Evolutionary conservation across 2,113 vertebrate species (phyloP), one percentile per base, ranked within the genome.

Genomic region (Apus apus): DNA sequence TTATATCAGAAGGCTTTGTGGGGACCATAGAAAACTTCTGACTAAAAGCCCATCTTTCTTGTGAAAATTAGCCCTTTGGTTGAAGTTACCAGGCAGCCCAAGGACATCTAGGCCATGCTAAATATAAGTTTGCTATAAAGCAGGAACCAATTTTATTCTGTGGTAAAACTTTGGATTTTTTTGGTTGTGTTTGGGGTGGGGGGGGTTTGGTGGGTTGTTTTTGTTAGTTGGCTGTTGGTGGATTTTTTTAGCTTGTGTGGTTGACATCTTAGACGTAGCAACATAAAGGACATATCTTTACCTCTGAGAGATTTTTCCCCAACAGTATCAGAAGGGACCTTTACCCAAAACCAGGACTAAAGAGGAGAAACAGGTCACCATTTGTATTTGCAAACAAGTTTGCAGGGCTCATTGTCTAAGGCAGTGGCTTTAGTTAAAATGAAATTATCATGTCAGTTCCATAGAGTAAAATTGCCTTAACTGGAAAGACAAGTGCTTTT

Each of bases 41-140:
- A 82, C 57, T 78, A 87, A 91, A 91, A 91, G 8, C 51, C 51
- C 15, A 19, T 62, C 43, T 78, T 74, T 81, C 58, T 58, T 46
- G 14, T 74, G 65, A 73, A 95, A 76, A 83, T 64, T 38, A 93
- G 40, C 40, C 50, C 50, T 75, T 65, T 73, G 32, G 43, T 54
- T 78, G 40, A 91, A 81, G 53, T 82, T 92, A 85, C 64, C 38
- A 72, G 79, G 38, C 36, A 87, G 57, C 38, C 38, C 66, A 87
- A 75, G 58, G 82, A 32, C 78, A 85, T 43, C 30, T 45, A 92
- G 89, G 58, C 36, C 45, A 43, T 43, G 12, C 40, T 43, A 8
- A 43, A 43, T 43, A 43, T 5, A 58, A 9, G 25, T 58, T 73
- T 72, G 32, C 26, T 75, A 13, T 54, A 29, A 78, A 58, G 82